phyloP scores from a whole-genome alignment of 2,113 vertebrate species.

The Anolis carolinensis region DNA sequence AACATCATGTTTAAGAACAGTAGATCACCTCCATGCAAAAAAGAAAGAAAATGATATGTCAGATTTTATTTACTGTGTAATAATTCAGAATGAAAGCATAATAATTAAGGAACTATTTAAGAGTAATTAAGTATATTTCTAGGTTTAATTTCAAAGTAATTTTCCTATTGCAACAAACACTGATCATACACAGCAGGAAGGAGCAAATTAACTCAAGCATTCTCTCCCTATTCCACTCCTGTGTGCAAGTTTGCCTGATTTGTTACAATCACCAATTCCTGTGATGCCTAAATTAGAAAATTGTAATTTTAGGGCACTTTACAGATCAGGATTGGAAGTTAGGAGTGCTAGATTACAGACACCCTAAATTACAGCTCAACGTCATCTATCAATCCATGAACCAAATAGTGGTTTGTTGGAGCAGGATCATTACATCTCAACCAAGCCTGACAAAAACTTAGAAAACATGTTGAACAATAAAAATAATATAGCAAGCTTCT shows the following conservation, averaged over 20 bases:
- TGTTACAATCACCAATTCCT: background rate
- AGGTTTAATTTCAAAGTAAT: too few species aligned
- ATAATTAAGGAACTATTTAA: rapidly evolving
- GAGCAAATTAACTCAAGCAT: background rate
- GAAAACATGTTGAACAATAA: rapidly evolving
- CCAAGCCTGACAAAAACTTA: too few species aligned
- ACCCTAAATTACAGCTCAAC: background rate
- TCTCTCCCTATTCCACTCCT: background rate
- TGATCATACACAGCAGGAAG: background rate
- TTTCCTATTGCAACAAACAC: background rate
- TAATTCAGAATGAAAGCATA: background rate
- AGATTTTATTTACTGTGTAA: constrained; percentile 5
- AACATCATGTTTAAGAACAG: background rate
- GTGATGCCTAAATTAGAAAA: background rate
- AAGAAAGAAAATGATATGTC: background rate
- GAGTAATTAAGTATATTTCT: too few species aligned
- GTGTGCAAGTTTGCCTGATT: background rate
- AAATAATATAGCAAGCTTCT: background rate
- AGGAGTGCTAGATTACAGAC: background rate
- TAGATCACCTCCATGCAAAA: background rate
- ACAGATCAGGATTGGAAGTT: background rate
- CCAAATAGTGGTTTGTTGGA: background rate
- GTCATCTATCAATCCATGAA: background rate
- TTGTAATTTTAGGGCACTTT: background rate
- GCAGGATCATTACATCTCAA: background rate